Conservation (phyloP, 2,113 vertebrate species). For the Pagrus major region DNA sequence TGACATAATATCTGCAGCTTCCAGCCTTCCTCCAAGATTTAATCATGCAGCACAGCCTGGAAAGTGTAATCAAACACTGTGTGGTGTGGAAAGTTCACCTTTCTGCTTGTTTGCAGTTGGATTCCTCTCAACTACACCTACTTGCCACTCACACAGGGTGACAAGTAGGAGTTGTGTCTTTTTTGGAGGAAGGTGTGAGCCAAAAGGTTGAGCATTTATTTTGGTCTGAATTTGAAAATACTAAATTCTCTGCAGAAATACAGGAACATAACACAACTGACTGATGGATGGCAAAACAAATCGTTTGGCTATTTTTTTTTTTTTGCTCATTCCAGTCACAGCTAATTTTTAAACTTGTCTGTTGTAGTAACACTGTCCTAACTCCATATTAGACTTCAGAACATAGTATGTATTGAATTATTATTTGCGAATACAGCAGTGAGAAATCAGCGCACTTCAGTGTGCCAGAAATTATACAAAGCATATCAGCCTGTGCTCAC, state of each 20-base stretch:
- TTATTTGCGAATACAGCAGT: neutral
- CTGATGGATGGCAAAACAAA: too few relatives aligned
- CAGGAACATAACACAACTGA: neutral
- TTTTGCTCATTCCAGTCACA: neutral
- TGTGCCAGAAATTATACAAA: neutral
- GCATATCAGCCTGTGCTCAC: too few relatives aligned
- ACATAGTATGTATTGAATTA: neutral
- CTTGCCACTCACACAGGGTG: slow-evolving; percentile 21
- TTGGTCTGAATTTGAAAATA: slow-evolving; percentile 18
- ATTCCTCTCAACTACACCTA: slow-evolving; percentile 43
- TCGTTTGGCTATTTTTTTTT: neutral
- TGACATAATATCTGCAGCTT: neutral
- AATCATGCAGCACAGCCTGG: slow-evolving; percentile 14
- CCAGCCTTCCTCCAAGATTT: neutral
- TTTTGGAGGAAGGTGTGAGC: slow-evolving; percentile 17
- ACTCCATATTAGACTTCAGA: neutral
- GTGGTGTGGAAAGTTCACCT: slow-evolving; percentile 27
- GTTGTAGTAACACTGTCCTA: neutral
- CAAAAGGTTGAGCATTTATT: slow-evolving; percentile 18
- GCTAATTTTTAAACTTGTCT: too few relatives aligned
- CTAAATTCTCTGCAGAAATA: neutral
- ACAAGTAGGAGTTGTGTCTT: slow-evolving; percentile 39
- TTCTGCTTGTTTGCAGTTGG: slow-evolving; percentile 32
- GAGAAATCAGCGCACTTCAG: neutral
- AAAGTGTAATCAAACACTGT: slow-evolving; percentile 12